phyloP scores from a whole-genome alignment of 2,113 vertebrate species.

The Talpa occidentalis region DNA sequence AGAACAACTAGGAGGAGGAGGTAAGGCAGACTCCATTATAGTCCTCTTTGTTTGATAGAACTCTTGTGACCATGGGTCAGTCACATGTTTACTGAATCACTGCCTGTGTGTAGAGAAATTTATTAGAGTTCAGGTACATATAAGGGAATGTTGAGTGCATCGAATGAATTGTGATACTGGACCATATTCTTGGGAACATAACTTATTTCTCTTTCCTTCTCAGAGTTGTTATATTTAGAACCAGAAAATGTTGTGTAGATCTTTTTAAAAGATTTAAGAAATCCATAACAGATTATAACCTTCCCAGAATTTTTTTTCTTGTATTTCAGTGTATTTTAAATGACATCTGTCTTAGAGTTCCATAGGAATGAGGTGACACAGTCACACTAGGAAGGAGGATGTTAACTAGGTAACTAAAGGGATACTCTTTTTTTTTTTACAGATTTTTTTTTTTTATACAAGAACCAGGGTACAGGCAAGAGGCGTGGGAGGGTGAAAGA shows the following conservation, averaged over 20 bases:
- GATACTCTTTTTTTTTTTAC: too few species aligned
- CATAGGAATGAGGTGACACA: background rate
- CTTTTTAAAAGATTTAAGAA: slow-evolving; percentile 28
- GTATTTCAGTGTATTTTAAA: background rate
- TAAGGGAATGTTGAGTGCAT: background rate
- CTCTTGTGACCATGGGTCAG: background rate
- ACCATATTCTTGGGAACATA: background rate
- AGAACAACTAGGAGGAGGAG: too few species aligned
- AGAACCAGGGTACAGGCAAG: too few species aligned
- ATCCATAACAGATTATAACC: background rate
- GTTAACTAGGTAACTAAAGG: background rate
- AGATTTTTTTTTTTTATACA: too few species aligned
- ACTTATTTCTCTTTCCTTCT: slow-evolving; percentile 2
- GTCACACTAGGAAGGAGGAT: background rate
- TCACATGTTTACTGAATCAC: background rate
- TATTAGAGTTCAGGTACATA: background rate
- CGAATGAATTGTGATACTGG: background rate
- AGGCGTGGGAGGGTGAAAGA: too few species aligned
- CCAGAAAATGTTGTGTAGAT: background rate
- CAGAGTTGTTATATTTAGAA: background rate
- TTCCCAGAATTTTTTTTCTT: background rate
- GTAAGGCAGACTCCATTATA: background rate
- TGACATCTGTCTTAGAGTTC: background rate
- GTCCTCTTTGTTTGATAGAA: background rate
- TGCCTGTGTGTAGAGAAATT: background rate